Base-by-base conservation (phyloP, 2,888 invertebrate genomes). In the Leptarthrus brevirostris region DNA sequence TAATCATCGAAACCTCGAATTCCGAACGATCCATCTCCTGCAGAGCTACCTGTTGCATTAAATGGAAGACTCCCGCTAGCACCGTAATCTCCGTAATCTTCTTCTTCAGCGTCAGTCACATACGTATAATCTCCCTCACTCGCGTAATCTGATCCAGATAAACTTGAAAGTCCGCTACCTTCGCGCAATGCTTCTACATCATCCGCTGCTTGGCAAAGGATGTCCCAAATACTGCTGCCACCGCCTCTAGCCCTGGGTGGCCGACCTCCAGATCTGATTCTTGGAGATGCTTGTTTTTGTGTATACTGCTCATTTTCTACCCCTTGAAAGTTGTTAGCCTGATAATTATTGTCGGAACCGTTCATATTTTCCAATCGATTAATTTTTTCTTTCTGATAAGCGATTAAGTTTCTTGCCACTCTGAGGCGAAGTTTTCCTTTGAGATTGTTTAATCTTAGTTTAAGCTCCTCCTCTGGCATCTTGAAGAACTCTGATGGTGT, bases 181-280 rank as follows among this genome's bases (percentile, higher is more conserved):
- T 47, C 52, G 10, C 77, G 76, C 1, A 76, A 24, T 3, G 44
- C 36, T 36, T 83, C 83, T n/a, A 83, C 79, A 5, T 81, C 80
- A 0, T 64, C 26, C 16, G 81, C 82, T 0, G 81, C 81, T 24
- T 73, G 4, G 0, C 78, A 71, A 2, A 83, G 71, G 24, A 83
- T 82, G 0, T 78, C 77, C 80, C 81, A 82, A 6, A 83, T 79
- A 71, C 78, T 78, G 1, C 75, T 76, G 2, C 47, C 54, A 0
- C 3, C 1, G 0, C 34, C 20, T 40, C 71, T 12, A 1, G 70
- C 74, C 1, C 52, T 54, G 2, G 76, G 2, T 40, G 8, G 12
- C 6, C 3, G n/a, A 12, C n/a, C 40, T 6, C 40, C 40, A 12
- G 40, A 6, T 12, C 40, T 12, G 3, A 40, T n/a, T 40, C 40